phyloP scores from a whole-genome alignment of 2,797 vertebrate species.

The Momotus momota region DNA sequence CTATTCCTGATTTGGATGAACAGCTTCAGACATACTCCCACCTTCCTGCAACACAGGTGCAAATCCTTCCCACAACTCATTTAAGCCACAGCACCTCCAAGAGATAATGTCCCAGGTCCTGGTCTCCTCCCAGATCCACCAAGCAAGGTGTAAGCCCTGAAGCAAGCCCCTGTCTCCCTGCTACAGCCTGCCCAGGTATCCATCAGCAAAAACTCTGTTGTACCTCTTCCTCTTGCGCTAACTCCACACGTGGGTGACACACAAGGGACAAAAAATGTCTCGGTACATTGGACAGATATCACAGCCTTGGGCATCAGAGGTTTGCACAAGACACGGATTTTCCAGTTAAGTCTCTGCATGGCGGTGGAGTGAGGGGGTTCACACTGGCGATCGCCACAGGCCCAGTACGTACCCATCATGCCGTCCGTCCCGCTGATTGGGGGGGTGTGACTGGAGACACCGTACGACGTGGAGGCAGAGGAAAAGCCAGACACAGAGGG shows the following conservation, averaged over 20 bases:
- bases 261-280: accelerated
- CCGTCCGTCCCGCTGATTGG: constrained; percentile 89
- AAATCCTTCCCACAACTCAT: neutral
- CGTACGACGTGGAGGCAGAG: constrained; percentile 85
- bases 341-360: neutral
- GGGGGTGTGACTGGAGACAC: constrained; percentile 90
- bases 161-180: neutral
- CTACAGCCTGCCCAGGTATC: neutral
- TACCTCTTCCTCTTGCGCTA: accelerated
- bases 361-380: accelerated
- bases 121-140: neutral
- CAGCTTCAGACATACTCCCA: neutral
- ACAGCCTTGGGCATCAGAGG: neutral
- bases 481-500: constrained; percentile 86
- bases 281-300: neutral
- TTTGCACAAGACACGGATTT: neutral
- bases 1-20: neutral
- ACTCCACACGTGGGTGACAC: neutral
- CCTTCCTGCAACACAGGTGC: neutral
- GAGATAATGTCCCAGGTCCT: neutral
- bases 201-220: neutral
- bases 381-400: accelerated
- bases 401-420: constrained; percentile 86
- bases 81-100: neutral
- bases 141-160: neutral